A percentile compares a stretch with the other conserved stretches of the same genome.
Evolutionary conservation across 2,113 vertebrate species (phyloP).

Genomic region (Chaenocephalus aceratus): DNA sequence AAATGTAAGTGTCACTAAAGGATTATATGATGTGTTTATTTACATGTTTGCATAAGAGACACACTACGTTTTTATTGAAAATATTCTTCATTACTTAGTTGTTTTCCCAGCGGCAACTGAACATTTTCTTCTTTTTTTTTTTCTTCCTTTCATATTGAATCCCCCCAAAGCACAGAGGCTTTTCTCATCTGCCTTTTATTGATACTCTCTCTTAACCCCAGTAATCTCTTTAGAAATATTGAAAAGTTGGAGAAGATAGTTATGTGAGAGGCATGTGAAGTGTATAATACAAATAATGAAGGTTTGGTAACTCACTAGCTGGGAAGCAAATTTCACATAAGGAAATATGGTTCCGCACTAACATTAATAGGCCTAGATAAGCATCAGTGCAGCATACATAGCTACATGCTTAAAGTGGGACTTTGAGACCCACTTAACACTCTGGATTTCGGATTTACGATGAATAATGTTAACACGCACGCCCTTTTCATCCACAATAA

Average conservation of each 20-base stretch:
- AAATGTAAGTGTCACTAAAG: constrained; percentile 6
- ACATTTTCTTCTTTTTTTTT: neutral
- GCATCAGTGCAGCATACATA: constrained; percentile 11
- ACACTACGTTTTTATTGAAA: neutral
- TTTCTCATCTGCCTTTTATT: constrained; percentile 34
- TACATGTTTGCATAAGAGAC: constrained; percentile 5
- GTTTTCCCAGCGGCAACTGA: constrained; percentile 20
- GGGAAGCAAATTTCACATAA: constrained; percentile 6
- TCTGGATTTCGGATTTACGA: constrained; percentile 45
- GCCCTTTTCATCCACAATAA: constrained; percentile 43
- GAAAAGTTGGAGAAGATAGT: constrained; percentile 27
- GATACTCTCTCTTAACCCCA: constrained; percentile 49
- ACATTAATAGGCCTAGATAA: constrained; percentile 1
- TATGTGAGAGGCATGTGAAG: constrained; percentile 22
- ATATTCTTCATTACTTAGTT: constrained; percentile 14
- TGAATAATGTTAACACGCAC: constrained; percentile 47
- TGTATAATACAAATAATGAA: constrained; percentile 5
- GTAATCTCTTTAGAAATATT: constrained; percentile 47
- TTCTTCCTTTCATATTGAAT: constrained; percentile 20
- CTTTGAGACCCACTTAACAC: constrained; percentile 38
- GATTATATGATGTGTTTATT: neutral
- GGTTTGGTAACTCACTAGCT: neutral
- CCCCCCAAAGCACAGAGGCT: constrained; percentile 17
- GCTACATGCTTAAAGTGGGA: constrained; percentile 24
- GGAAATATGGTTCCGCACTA: constrained; percentile 11